phyloP scores from a whole-genome alignment of 2,113 vertebrate species.

The Hyaena hyaena region DNA sequence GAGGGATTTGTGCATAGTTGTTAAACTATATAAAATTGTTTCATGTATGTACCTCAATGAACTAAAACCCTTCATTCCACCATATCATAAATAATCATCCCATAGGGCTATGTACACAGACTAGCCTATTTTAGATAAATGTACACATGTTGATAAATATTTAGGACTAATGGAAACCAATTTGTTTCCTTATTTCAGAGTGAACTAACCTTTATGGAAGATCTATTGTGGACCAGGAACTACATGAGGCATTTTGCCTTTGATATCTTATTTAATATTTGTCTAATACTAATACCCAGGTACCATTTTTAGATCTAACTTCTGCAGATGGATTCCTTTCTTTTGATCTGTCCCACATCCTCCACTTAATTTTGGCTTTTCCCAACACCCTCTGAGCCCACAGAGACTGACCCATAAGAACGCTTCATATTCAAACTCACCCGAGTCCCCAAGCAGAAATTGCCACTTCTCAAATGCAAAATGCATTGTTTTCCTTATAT shows the following conservation, averaged over 20 bases:
- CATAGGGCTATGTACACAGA: not conserved
- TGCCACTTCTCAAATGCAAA: not conserved
- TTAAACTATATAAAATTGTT: not conserved
- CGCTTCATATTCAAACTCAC: not conserved
- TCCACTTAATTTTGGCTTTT: not conserved
- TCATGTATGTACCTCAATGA: not conserved
- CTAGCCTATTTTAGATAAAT: not conserved
- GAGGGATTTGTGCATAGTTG: not conserved
- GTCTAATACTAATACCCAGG: too few species aligned
- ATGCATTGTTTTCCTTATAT: not conserved
- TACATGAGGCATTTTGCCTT: not conserved
- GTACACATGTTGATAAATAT: not conserved
- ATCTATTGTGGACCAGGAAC: not conserved
- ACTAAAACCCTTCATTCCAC: not conserved
- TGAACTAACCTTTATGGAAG: not conserved
- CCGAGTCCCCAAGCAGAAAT: not conserved
- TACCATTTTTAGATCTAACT: not conserved
- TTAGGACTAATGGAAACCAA: not conserved
- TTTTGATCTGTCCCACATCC: not conserved
- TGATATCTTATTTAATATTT: not conserved
- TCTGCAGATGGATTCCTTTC: not conserved
- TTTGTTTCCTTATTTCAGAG: not conserved
- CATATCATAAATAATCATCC: not conserved
- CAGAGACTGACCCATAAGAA: not conserved
- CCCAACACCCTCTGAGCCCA: not conserved